phyloP scores from a whole-genome alignment of 2,888 invertebrate genomes.

The Caenorhabditis imperialis region DNA sequence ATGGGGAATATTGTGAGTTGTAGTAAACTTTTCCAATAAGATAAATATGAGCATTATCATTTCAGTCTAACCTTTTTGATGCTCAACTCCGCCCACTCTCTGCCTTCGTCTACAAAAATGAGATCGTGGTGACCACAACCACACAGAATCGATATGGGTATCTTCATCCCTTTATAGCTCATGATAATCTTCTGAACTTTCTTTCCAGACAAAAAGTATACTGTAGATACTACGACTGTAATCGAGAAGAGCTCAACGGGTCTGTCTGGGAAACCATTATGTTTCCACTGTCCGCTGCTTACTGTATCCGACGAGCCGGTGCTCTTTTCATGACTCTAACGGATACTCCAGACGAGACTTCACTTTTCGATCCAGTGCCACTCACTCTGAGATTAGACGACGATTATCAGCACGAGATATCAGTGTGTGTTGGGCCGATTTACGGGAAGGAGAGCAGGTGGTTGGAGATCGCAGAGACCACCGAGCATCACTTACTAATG shows the following conservation, averaged over 20 bases:
- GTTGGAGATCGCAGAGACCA: constrained; percentile 16
- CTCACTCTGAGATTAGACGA: neutral
- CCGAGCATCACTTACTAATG: constrained; percentile 19
- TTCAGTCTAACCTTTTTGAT: constrained; percentile 2
- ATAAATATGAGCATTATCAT: no score
- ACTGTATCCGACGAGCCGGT: constrained; percentile 10
- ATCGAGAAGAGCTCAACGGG: constrained; percentile 6
- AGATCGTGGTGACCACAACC: constrained; percentile 23
- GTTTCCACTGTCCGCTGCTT: constrained; percentile 9
- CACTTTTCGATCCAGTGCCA: constrained; percentile 10
- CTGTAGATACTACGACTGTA: constrained; percentile 24
- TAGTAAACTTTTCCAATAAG: no score
- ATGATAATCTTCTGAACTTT: neutral
- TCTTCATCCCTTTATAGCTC: no score
- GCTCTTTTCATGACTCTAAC: constrained; percentile 6
- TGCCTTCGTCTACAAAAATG: constrained; percentile 8
- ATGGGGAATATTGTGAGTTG: neutral
- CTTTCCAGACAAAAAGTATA: constrained; percentile 5
- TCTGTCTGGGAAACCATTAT: constrained; percentile 5
- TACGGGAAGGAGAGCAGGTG: constrained; percentile 14
- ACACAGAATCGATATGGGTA: constrained; percentile 10
- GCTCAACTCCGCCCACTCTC: constrained; percentile 4
- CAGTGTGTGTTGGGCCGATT: constrained; percentile 19
- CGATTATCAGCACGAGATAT: constrained; percentile 4
- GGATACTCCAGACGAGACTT: neutral